Conservation (phyloP, 1,140 invertebrate species). For the Leptinotarsa defecta region DNA sequence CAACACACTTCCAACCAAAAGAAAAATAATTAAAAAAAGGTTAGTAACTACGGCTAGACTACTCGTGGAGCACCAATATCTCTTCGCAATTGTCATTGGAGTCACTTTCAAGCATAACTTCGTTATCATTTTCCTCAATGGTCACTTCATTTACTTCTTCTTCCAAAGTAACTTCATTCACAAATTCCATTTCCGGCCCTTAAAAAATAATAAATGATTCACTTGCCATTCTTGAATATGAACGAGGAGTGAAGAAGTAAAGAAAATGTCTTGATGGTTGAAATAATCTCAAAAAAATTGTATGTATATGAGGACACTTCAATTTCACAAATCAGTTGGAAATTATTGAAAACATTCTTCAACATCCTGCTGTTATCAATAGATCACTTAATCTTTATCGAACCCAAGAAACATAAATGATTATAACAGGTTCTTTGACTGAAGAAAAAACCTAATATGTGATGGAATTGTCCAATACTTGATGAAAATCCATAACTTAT, state of each 20-base stretch:
- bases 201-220: neutral
- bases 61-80: neutral
- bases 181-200: constrained; percentile 9
- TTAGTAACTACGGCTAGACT: neutral
- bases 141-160: constrained; percentile 49
- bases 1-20: neutral
- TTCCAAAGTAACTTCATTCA: constrained; percentile 48
- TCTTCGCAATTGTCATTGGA: neutral
- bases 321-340: too few relatives aligned
- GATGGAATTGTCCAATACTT: too few relatives aligned
- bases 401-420: too few relatives aligned
- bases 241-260: neutral
- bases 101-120: constrained; percentile 33
- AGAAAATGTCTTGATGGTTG: too few relatives aligned
- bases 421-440: too few relatives aligned
- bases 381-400: too few relatives aligned
- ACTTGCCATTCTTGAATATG: neutral
- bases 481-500: too few relatives aligned
- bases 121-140: constrained; percentile 41
- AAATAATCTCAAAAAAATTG: too few relatives aligned
- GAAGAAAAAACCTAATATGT: too few relatives aligned
- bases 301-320: too few relatives aligned
- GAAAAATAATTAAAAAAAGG: neutral
- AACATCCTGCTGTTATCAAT: too few relatives aligned
- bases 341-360: too few relatives aligned